These are phyloP conservation scores for Nothoprocta perdicaria DNA, from an alignment of 2,113 vertebrate genomes.

Conservation along the genomic window DNA sequence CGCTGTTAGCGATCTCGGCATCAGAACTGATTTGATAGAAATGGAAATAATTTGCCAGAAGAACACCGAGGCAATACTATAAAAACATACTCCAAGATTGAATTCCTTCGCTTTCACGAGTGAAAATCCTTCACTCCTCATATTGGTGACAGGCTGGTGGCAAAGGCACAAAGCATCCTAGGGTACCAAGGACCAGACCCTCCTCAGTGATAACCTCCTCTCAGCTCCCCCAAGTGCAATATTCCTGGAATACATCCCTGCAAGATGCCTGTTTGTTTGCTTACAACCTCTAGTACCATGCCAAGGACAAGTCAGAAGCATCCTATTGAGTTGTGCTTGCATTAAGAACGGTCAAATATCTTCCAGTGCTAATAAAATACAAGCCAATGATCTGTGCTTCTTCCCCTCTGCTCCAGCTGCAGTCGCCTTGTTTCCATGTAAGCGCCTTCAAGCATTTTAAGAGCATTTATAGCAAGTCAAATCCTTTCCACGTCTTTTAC, in stretches of 20 bases:
- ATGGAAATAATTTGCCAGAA: conserved; percentile 23
- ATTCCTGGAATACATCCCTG: not conserved
- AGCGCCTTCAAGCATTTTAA: not conserved
- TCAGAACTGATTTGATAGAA: not conserved
- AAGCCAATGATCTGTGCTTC: not conserved
- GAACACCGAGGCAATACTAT: not conserved
- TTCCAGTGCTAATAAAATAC: not conserved
- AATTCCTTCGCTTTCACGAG: not conserved
- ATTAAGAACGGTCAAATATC: not conserved
- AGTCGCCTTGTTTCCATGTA: not conserved
- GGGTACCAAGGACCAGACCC: not conserved
- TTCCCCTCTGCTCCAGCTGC: not conserved
- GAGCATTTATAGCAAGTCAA: not conserved
- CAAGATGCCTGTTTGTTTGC: not conserved
- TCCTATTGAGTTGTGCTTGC: not conserved
- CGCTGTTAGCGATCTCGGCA: not conserved
- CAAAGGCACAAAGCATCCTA: not conserved
- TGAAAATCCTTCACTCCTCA: not conserved
- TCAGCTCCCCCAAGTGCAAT: too few species aligned
- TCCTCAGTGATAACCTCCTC: accelerated
- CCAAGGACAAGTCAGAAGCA: not conserved
- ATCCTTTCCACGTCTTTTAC: not conserved
- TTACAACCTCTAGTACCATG: not conserved
- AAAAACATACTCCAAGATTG: not conserved
- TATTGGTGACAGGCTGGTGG: not conserved